A percentile compares a stretch with the other conserved stretches of the same genome.
Evolutionary conservation across 2,797 vertebrate species (phyloP).

Genomic region (Galagoides demidoff): DNA sequence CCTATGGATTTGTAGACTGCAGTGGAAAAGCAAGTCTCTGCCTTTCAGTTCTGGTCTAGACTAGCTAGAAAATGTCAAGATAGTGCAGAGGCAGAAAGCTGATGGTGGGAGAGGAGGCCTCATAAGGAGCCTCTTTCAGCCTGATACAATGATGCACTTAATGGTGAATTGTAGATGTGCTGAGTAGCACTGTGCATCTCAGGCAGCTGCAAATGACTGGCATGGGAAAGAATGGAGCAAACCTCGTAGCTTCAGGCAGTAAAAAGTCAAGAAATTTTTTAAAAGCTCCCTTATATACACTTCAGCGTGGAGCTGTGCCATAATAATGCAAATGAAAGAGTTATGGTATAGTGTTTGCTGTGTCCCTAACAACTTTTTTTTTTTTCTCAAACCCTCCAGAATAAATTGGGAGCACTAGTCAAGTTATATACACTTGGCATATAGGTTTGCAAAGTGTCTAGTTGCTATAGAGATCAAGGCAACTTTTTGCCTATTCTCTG

Average conservation of each 20-base stretch:
- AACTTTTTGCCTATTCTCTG: background rate
- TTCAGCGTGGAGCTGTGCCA: background rate
- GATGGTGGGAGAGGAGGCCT: background rate
- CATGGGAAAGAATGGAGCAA: background rate
- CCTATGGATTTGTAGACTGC: background rate
- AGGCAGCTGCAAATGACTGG: background rate
- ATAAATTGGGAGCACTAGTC: background rate
- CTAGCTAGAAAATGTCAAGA: background rate
- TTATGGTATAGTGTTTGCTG: background rate
- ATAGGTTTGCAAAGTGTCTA: background rate
- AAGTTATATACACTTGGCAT: background rate
- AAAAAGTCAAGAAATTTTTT: constrained; percentile 3
- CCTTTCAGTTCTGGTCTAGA: background rate
- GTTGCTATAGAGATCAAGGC: background rate
- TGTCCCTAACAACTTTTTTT: background rate
- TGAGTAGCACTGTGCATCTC: background rate
- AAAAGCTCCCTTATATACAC: background rate
- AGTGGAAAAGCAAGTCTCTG: background rate
- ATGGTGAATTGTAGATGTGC: background rate
- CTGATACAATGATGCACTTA: background rate
- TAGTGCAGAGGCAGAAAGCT: background rate
- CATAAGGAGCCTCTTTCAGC: background rate
- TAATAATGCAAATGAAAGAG: background rate
- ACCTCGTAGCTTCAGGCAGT: background rate
- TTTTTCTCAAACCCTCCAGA: background rate